A percentile compares a stretch with the other conserved stretches of the same genome.
phyloP scores from a whole-genome alignment of 2,888 invertebrate genomes.

The Lasioglossum villosulum region DNA sequence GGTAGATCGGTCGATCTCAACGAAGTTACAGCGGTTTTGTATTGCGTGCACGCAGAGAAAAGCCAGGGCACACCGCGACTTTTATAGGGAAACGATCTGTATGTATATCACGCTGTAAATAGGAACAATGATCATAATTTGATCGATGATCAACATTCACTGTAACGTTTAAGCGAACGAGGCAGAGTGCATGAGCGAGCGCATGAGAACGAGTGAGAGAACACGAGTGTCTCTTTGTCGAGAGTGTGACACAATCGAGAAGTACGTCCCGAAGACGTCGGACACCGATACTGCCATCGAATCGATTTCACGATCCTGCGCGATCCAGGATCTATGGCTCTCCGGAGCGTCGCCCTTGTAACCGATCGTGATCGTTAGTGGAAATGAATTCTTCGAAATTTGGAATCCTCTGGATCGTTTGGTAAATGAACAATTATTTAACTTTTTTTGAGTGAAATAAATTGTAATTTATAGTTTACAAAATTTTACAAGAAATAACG shows the following conservation, averaged over 20 bases:
- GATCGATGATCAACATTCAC: no score
- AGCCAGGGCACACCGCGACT: slow-evolving; percentile 61
- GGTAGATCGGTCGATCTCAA: slow-evolving; percentile 61
- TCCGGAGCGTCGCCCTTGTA: slow-evolving; percentile 20
- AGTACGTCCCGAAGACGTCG: slow-evolving; percentile 44
- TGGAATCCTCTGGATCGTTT: background rate
- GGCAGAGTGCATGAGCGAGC: slow-evolving; percentile 9
- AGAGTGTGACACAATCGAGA: slow-evolving; percentile 49
- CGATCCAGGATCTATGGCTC: slow-evolving; percentile 28
- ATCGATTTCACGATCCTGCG: slow-evolving; percentile 47
- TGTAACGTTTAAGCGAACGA: slow-evolving; percentile 53
- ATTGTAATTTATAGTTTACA: background rate
- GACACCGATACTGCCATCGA: slow-evolving; percentile 52
- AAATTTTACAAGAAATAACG: no score
- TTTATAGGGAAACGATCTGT: slow-evolving; percentile 67
- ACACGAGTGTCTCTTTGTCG: slow-evolving; percentile 23
- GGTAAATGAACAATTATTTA: background rate
- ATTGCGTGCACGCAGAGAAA: slow-evolving; percentile 45
- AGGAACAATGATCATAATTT: slow-evolving; percentile 60
- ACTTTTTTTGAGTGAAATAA: background rate
- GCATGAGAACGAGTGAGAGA: slow-evolving; percentile 4
- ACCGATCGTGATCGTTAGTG: slow-evolving; percentile 41
- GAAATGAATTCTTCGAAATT: slow-evolving; percentile 10
- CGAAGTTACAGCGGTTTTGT: slow-evolving; percentile 70
- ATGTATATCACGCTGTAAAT: slow-evolving; percentile 72